Evolutionary conservation across 2,797 vertebrate genomes (phyloP), one percentile per base, ranked within the genome.

Genomic region (Limnodromus scolopaceus): DNA sequence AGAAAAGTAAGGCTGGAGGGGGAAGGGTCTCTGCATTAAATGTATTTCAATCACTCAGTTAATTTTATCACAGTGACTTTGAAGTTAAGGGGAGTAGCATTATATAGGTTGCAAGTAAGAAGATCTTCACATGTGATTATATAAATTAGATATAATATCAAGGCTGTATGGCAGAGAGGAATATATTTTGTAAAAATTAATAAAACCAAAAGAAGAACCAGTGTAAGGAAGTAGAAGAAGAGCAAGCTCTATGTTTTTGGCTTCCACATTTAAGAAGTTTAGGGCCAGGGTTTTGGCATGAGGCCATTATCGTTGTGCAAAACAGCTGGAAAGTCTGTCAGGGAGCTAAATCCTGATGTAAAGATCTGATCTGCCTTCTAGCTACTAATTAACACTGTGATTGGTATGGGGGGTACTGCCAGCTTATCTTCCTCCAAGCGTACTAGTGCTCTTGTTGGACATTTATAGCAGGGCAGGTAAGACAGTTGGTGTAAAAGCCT

Each of bases 1-100:
- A 99, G 98, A 98, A 99, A 99, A 95, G 99, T 99, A 98, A 98
- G 98, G 8, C 69, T 19, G 70, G 34, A 68, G 71, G 30, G 91
- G 77, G 16, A 90, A 69, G n/a, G 70, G 51, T 87, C 39, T 76
- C 66, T 76, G 25, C 48, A 16, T 77, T 63, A 16, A 74, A 43
- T 51, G 4, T 60, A 5, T 81, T 84, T 81, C 70, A 57, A 10
- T 86, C 13, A 18, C 38, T n/a, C 54, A 48, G 48, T 75, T 76
- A 46, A 45, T 34, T 81, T 74, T 81, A 60, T 69, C 65, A 60
- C 49, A 36, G 24, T 82, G 28, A 28, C 46, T 91, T 87, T 61
- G 66, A 69, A 92, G 58, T 69, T 71, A 55, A 84, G 58, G 66
- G 55, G 63, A 79, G 11, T 3, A 16, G 30, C 30, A 9, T 72